Evolutionary conservation across 1,140 invertebrate species (phyloP), one percentile per base, ranked within the genome.

Genomic region (Galleria mellonella): DNA sequence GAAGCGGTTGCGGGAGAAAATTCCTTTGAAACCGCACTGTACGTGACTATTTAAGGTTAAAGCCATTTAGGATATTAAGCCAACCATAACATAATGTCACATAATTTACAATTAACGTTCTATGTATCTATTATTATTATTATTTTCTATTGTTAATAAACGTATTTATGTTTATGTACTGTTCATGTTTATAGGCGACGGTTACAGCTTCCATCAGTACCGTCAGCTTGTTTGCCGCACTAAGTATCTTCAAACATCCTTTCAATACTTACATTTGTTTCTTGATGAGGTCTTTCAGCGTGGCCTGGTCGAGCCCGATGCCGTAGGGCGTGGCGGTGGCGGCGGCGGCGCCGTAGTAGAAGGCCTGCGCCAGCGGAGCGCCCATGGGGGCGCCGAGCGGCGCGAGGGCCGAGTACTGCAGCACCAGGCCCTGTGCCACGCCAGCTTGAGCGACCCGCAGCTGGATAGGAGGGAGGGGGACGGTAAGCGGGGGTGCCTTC

Each of bases 241-340:
- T n/a, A 23, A 2, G 17, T 3, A 23, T 3, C 2, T 23, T 31
- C 11, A 46, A 44, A 32, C 8, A 40, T 43, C n/a, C n/a, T n/a
- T 3, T 2, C 17, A 55, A 42, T 53, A 90, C 90, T 92, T 83
- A 95, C 93, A 95, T 94, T 88, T 95, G 94, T 64, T 95, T 94
- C 63, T 90, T 92, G 51, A 96, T 92, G 53, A 92, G 91, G 48
- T 94, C 93, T 70, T 94, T 94, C 1, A 95, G 74, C 17, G 87
- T 87, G 9, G 62, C 59, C 29, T 81, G 86, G 54, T 89, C 89
- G 36, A 89, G 65, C 14, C 88, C 86, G 8, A 89, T 74, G 17
- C 87, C 88, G 55, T 86, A 86, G 9, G 85, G 75, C 8, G 71
- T 52, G 8, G 75, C 76, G 23, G 74, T 83, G n/a, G 87, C 83